Conservation (phyloP, 2,113 vertebrate genomes). For the Solenodon paradoxus region DNA sequence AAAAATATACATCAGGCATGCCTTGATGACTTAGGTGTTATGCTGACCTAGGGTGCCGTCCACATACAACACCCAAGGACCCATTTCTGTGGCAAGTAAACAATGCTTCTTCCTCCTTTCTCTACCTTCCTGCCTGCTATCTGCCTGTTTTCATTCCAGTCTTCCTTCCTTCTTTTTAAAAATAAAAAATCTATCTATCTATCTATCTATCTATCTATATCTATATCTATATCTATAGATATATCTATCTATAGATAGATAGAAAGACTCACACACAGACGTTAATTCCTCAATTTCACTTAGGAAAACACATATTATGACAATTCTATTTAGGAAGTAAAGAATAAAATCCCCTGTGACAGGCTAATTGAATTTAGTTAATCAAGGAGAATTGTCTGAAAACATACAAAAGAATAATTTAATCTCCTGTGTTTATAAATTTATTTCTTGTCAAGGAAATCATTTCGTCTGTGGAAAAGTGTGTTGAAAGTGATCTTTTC, state of each 20-base stretch:
- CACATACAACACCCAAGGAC: too few relatives aligned
- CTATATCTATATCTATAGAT: too few relatives aligned
- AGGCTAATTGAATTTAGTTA: slow-evolving; percentile 14
- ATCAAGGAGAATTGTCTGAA: slow-evolving; percentile 21
- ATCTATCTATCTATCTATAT: too few relatives aligned
- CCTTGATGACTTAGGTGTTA: too few relatives aligned
- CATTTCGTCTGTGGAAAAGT: neutral
- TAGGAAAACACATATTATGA: neutral
- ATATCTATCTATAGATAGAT: too few relatives aligned
- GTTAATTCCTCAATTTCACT: neutral
- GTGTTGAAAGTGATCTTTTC: neutral
- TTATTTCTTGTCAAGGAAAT: neutral
- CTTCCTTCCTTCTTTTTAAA: too few relatives aligned
- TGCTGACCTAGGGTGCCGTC: too few relatives aligned
- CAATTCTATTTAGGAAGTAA: neutral
- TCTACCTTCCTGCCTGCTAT: too few relatives aligned
- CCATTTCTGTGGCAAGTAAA: too few relatives aligned
- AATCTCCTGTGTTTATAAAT: slow-evolving; percentile 13
- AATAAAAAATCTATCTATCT: too few relatives aligned
- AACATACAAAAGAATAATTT: slow-evolving; percentile 17
- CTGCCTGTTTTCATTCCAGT: too few relatives aligned
- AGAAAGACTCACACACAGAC: neutral
- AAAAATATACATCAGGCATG: neutral
- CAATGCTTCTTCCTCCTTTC: too few relatives aligned
- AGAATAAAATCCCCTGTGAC: neutral